phyloP scores from a whole-genome alignment of 2,888 invertebrate species.

The Amphiduros pacificus region DNA sequence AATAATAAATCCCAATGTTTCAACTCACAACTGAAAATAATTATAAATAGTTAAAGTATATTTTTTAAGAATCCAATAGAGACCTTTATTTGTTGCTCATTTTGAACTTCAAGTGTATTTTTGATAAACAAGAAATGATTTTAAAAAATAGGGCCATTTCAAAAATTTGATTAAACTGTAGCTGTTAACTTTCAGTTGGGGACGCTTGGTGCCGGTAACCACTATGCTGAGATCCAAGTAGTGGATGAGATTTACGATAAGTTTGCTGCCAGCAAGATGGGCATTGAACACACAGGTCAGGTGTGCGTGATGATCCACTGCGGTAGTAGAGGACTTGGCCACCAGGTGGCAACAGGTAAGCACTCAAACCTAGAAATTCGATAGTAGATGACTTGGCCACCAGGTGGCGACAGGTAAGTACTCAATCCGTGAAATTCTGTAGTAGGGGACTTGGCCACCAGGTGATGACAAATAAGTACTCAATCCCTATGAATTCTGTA shows the following conservation, averaged over 20 bases:
- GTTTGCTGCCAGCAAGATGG: conserved; percentile 97
- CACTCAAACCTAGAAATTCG: background rate
- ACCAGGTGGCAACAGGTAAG: conserved; percentile 74
- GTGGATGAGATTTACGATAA: conserved; percentile 98
- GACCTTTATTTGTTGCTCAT: too few relatives aligned
- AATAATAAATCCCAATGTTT: too few relatives aligned
- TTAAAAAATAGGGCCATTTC: too few relatives aligned
- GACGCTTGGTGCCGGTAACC: conserved; percentile 94
- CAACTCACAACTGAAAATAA: too few relatives aligned
- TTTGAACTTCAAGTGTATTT: background rate
- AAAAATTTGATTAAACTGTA: too few relatives aligned
- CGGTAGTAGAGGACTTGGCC: conserved; percentile 97
- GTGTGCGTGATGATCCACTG: conserved; percentile 99
- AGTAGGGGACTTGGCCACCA: conserved; percentile 97
- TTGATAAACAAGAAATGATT: background rate
- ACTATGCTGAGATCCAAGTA: conserved; percentile 98
- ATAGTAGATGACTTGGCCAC: conserved; percentile 92
- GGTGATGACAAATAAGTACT: conserved; percentile 63
- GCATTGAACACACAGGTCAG: conserved; percentile 85
- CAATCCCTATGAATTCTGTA: background rate
- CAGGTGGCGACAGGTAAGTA: conserved; percentile 70
- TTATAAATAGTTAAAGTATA: too few relatives aligned
- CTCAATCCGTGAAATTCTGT: background rate
- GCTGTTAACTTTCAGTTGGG: conserved; percentile 70
- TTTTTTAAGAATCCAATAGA: too few relatives aligned